phyloP scores from a whole-genome alignment of 2,888 invertebrate species.

The Eupithecia inturbata region DNA sequence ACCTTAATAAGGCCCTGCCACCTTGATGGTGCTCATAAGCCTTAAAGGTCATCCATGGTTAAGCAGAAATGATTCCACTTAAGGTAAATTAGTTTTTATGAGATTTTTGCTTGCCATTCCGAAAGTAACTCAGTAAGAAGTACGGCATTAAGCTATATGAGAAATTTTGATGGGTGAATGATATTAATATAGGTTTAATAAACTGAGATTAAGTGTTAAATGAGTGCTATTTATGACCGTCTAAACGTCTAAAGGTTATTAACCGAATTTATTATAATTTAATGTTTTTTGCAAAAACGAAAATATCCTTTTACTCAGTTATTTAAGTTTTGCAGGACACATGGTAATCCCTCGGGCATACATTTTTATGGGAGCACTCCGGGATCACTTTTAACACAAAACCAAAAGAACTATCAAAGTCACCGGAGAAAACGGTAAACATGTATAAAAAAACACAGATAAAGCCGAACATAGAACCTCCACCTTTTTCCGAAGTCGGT shows the following conservation, averaged over 20 bases:
- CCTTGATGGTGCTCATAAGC: slow-evolving; percentile 28
- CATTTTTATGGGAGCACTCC: too few relatives aligned
- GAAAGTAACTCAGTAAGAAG: slow-evolving; percentile 20
- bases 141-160: not conserved
- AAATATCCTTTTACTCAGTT: not conserved
- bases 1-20: slow-evolving; percentile 17
- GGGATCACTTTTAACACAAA: too few relatives aligned
- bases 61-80: slow-evolving; percentile 29
- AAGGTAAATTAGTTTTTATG: slow-evolving; percentile 27
- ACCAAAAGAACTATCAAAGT: too few relatives aligned
- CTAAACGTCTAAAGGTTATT: too few relatives aligned
- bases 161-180: not conserved
- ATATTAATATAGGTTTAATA: not conserved
- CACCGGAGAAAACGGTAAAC: too few relatives aligned
- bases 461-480: too few relatives aligned
- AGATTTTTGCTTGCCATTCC: slow-evolving; percentile 23
- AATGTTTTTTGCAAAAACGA: not conserved
- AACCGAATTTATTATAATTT: not conserved
- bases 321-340: too few relatives aligned
- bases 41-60: slow-evolving; percentile 34
- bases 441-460: too few relatives aligned
- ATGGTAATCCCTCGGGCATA: too few relatives aligned
- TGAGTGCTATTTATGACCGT: not conserved
- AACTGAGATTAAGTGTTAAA: not conserved
- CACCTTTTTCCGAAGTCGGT: too few relatives aligned